Base-by-base conservation (phyloP, 2,113 vertebrate genomes). In the Sylvietta virens region DNA sequence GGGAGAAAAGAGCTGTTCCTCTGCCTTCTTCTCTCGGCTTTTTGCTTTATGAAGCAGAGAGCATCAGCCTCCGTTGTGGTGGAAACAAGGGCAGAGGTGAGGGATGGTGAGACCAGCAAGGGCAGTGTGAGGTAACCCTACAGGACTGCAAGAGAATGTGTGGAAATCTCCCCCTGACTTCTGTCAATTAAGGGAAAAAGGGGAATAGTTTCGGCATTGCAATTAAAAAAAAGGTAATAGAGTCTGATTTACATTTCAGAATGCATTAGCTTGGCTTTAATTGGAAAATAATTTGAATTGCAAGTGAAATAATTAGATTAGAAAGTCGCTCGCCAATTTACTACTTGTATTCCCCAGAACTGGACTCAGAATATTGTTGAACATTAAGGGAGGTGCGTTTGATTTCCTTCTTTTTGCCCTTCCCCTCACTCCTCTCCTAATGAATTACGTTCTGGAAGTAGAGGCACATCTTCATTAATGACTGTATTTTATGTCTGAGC, bases 251-350 rank as follows among this genome's bases (percentile, higher is more conserved):
- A 97, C 97, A 96, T 97, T 97, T 97, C 90, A 95, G 94, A 97
- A 97, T 96, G 88, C 94, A 94, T 97, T 96, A 96, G 81, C 93
- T 96, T 78, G 74, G 91, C 96, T 97, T 97, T 97, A 97, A 97
- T 96, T 97, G 95, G 96, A 94, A 97, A 97, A 97, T 97, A 95
- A 97, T 97, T 97, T 97, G 97, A 97, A 97, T 97, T 97, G 92
- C 96, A 96, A 97, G 96, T 96, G 94, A 97, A 97, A 96, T 96
- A 97, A 97, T 97, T 96, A 95, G 96, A 97, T 96, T 97, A 96
- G 95, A 96, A 97, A 97, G 95, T 91, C 86, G 28, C 95, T 95
- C 92, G 88, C 95, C 95, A 95, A 95, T 96, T 96, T 96, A 80
- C 78, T 73, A 54, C 79, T 93, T 18, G 0, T 94, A 93, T 96